phyloP scores from a whole-genome alignment of 2,113 vertebrate genomes.

The Trematomus loennbergii region DNA sequence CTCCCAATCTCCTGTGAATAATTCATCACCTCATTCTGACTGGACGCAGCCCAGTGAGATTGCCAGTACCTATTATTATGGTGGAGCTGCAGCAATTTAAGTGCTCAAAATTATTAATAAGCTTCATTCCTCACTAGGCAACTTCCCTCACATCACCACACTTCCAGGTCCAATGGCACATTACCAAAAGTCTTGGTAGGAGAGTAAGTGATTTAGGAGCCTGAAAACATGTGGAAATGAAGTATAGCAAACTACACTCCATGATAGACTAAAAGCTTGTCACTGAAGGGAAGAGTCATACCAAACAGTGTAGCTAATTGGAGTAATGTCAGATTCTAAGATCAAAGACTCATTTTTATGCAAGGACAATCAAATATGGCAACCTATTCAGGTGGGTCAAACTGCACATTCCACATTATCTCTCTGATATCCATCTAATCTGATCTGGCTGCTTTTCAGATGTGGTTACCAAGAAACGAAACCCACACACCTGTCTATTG shows the following conservation, averaged over 20 bases:
- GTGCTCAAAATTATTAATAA: conserved; percentile 60
- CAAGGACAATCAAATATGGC: background rate
- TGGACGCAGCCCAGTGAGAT: conserved; percentile 63
- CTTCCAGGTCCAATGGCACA: conserved; percentile 1
- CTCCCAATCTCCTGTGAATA: conserved; percentile 74
- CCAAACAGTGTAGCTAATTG: too few relatives aligned
- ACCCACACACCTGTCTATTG: conserved; percentile 26
- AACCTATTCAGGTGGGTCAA: background rate
- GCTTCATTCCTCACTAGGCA: conserved; percentile 29
- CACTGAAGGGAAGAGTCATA: background rate
- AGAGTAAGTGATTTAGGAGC: conserved; percentile 4
- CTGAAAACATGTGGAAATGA: background rate
- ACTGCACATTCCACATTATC: conserved; percentile 6
- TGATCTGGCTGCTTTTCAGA: conserved; percentile 26
- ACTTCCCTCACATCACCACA: conserved; percentile 5
- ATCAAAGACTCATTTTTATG: conserved; percentile 20
- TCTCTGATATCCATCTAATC: conserved; percentile 2
- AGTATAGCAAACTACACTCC: background rate
- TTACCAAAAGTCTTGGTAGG: conserved; percentile 9
- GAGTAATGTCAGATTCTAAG: background rate
- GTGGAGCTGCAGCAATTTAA: conserved; percentile 33
- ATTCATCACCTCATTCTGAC: conserved; percentile 72
- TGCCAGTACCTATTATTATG: conserved; percentile 42
- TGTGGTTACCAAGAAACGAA: conserved; percentile 6
- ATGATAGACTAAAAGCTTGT: background rate